phyloP scores from a whole-genome alignment of 2,113 vertebrate species.

The Orthochromis malagaraziensis region DNA sequence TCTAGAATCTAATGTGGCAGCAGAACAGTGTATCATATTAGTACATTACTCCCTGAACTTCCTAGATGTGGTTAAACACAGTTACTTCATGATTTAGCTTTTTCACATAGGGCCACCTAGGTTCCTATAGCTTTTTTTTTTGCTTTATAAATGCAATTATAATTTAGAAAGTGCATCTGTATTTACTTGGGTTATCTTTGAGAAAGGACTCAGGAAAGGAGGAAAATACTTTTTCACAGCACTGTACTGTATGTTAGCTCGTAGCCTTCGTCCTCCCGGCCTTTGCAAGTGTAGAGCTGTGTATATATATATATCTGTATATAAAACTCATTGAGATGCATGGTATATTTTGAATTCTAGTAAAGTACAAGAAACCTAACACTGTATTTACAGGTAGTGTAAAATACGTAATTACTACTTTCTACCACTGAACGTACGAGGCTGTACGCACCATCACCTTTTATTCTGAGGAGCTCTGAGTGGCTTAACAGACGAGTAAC shows the following conservation, averaged over 20 bases:
- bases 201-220: background rate
- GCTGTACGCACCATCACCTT: background rate
- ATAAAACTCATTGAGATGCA: background rate
- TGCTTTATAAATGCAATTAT: background rate
- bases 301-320: background rate
- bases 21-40: background rate
- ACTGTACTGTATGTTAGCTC: background rate
- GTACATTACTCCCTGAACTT: background rate
- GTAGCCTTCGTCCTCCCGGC: background rate
- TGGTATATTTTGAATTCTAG: background rate
- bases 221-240: background rate
- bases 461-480: background rate
- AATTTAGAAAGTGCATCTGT: background rate
- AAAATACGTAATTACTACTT: background rate
- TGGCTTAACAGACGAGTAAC: background rate
- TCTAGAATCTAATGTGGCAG: background rate
- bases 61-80: background rate
- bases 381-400: background rate
- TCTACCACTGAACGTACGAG: background rate
- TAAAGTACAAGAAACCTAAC: background rate
- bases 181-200: background rate
- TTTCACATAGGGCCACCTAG: background rate
- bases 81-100: background rate
- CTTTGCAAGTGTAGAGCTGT: background rate
- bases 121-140: background rate